Evolutionary conservation across 2,888 invertebrate species (phyloP).

Genomic region (Scaptomyza cyrtandrae): DNA sequence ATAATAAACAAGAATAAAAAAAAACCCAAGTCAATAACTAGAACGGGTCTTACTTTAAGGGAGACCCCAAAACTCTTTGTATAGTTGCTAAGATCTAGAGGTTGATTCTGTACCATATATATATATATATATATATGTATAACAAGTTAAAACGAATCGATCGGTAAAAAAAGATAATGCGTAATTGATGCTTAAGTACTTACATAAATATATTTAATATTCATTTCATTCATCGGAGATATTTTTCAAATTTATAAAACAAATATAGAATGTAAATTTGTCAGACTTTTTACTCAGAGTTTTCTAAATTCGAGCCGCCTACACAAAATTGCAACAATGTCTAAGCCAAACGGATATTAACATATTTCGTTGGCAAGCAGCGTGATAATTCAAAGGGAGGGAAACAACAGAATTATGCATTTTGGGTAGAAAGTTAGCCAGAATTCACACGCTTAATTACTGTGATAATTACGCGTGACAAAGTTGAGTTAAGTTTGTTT

Average conservation of each 20-base stretch:
- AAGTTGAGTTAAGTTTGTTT: conserved; percentile 31
- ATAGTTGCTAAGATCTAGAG: not conserved
- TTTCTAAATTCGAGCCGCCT: not conserved
- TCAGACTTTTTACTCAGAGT: not conserved
- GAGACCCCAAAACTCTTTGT: conserved; percentile 1
- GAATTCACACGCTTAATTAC: conserved; percentile 28
- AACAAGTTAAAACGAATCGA: not conserved
- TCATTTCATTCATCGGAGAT: too few species aligned
- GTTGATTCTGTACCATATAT: too few species aligned
- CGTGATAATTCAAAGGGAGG: conserved; percentile 2
- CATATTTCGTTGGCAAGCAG: not conserved
- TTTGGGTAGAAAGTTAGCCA: too few species aligned
- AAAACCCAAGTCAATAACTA: conserved; percentile 30
- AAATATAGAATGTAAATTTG: too few species aligned
- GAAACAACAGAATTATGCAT: not conserved
- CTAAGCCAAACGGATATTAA: not conserved
- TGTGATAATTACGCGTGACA: conserved; percentile 65
- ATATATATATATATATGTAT: not conserved
- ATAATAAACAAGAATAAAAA: conserved; percentile 6
- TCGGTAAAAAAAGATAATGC: not conserved
- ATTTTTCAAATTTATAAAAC: too few species aligned
- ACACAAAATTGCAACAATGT: not conserved
- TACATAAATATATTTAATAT: not conserved
- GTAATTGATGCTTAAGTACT: not conserved
- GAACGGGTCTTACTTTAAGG: conserved; percentile 20